Evolutionary conservation across 1,140 invertebrate genomes (phyloP).

Genomic region (Battus philenor): DNA sequence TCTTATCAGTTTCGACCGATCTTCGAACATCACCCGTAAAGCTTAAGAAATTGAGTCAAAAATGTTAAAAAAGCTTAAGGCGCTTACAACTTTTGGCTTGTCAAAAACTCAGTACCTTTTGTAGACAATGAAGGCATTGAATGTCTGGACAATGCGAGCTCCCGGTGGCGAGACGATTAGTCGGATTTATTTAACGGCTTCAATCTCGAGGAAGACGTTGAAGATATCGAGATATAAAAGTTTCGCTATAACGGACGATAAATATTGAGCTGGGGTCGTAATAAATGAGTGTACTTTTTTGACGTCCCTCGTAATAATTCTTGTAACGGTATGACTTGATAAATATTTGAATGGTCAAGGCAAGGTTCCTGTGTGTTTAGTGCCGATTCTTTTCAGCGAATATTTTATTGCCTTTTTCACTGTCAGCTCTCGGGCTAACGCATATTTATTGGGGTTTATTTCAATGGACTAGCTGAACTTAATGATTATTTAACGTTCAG

Average conservation of each 20-base stretch:
- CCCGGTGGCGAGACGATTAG: constrained; percentile 47
- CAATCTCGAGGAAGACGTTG: constrained; percentile 36
- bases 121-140: constrained; percentile 68
- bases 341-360: constrained; percentile 15
- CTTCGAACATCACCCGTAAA: constrained; percentile 22
- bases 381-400: constrained; percentile 7
- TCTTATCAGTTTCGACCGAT: constrained; percentile 21
- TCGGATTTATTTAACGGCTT: constrained; percentile 63
- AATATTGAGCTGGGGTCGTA: constrained; percentile 14
- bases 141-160: constrained; percentile 58
- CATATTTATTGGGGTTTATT: no score
- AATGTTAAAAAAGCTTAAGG: constrained; percentile 16
- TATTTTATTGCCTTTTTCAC: no score
- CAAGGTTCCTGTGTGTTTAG: constrained; percentile 1
- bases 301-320: constrained; percentile 13
- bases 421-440: no score
- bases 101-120: constrained; percentile 21
- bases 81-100: constrained; percentile 23
- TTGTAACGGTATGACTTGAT: constrained; percentile 16
- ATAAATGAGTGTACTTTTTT: constrained; percentile 16
- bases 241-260: constrained; percentile 19
- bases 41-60: constrained; percentile 16
- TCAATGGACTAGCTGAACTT: no score
- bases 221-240: constrained; percentile 24
- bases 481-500: no score